Evolutionary conservation across 2,113 vertebrate genomes (phyloP).

Genomic region (Aphelocoma coerulescens): DNA sequence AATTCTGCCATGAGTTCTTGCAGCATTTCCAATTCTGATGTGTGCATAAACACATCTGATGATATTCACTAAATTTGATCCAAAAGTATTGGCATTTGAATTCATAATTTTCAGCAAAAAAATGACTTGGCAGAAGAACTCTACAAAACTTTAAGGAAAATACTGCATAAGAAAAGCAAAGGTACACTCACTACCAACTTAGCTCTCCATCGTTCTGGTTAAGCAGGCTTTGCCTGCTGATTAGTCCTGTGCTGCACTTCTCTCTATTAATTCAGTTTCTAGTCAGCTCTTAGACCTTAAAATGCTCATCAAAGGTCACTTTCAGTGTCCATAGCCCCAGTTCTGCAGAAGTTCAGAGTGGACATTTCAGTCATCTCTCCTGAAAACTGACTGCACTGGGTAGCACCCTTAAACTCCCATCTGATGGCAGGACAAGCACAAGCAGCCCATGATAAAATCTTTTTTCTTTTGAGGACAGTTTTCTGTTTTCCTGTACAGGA

Average conservation of each 20-base stretch:
- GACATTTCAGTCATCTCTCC: neutral
- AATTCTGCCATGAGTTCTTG: neutral
- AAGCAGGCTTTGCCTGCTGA: neutral
- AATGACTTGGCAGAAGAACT: neutral
- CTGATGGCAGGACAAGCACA: neutral
- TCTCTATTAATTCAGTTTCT: neutral
- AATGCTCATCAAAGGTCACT: neutral
- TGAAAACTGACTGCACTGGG: neutral
- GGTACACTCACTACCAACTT: neutral
- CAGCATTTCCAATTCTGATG: neutral
- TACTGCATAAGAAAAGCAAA: neutral
- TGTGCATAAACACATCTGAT: accelerated
- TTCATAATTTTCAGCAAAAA: neutral
- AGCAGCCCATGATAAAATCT: neutral
- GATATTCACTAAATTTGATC: neutral
- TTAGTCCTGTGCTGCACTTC: neutral
- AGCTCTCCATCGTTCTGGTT: neutral
- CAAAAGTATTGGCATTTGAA: neutral
- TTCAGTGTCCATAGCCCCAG: neutral
- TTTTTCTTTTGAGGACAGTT: neutral
- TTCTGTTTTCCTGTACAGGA: neutral
- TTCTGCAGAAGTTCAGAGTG: neutral
- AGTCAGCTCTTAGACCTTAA: neutral
- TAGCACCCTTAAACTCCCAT: neutral
- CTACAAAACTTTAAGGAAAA: neutral